A percentile compares a stretch with the other conserved stretches of the same genome.
phyloP scores from a whole-genome alignment of 2,888 invertebrate genomes.

The Quadroppia sp. region DNA sequence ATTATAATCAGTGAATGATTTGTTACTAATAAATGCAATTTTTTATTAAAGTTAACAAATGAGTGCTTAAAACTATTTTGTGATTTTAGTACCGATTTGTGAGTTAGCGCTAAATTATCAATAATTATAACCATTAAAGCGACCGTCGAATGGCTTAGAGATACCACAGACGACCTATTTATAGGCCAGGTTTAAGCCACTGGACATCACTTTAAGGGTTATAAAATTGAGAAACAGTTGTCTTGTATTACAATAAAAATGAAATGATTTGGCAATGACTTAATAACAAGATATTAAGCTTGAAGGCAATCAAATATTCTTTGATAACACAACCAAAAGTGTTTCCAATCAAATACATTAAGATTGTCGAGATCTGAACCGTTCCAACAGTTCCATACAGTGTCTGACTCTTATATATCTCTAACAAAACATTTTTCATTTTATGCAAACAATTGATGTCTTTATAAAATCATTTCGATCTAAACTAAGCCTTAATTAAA shows the following conservation, averaged over 20 bases:
- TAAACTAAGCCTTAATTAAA: too few relatives aligned
- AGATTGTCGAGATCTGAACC: background rate
- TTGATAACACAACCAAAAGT: slow-evolving; percentile 39
- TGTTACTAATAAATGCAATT: background rate
- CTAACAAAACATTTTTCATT: too few relatives aligned
- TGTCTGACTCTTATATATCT: too few relatives aligned
- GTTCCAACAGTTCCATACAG: background rate
- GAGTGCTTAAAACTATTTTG: background rate
- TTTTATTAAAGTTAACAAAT: background rate
- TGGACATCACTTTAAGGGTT: background rate
- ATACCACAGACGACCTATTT: background rate
- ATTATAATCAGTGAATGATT: background rate
- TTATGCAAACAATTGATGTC: too few relatives aligned
- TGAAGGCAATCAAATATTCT: slow-evolving; percentile 37
- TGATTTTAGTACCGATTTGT: slow-evolving; percentile 3
- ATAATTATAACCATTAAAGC: background rate
- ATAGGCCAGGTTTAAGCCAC: background rate
- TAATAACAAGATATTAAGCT: slow-evolving; percentile 31
- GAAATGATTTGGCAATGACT: slow-evolving; percentile 32
- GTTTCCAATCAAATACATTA: background rate
- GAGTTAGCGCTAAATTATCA: slow-evolving; percentile 6
- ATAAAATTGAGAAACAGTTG: background rate
- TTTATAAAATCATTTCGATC: too few relatives aligned
- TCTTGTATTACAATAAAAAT: slow-evolving; percentile 27
- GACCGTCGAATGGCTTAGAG: background rate